These are phyloP conservation scores for Mizuhopecten yessoensis DNA, from an alignment of 1,140 invertebrate species.

Conservation along the genomic window DNA sequence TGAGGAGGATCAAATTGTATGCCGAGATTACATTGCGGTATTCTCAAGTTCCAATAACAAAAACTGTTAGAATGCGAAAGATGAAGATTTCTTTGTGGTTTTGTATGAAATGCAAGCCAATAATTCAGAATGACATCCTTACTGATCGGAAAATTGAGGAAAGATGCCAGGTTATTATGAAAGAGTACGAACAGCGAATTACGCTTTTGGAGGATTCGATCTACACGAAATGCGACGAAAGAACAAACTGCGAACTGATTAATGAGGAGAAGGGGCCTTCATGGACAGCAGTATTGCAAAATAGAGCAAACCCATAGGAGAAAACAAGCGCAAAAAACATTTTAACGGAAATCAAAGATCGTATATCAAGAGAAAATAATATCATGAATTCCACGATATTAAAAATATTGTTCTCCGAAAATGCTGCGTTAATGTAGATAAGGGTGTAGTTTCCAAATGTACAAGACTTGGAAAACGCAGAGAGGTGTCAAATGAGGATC, in stretches of 20 bases:
- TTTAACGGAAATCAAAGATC: conserved; percentile 40
- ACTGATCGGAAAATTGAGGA: not conserved
- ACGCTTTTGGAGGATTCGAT: not conserved
- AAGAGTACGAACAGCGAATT: not conserved
- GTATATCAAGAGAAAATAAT: conserved; percentile 48
- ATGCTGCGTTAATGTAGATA: not conserved
- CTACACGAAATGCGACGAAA: not conserved
- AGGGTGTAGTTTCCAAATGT: no score
- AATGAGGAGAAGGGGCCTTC: not conserved
- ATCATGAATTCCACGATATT: not conserved
- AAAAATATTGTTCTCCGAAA: not conserved
- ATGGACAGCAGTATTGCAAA: not conserved
- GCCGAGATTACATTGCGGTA: not conserved
- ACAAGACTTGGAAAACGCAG: not conserved
- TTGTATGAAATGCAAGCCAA: conserved; percentile 43
- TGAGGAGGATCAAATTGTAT: not conserved
- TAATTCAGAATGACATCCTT: not conserved
- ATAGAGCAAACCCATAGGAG: not conserved
- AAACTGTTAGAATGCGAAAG: conserved; percentile 37
- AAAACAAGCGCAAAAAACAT: not conserved
- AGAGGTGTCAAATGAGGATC: not conserved
- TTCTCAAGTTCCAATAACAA: not conserved
- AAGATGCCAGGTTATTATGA: not conserved
- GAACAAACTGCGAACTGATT: not conserved
- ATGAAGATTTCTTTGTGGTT: conserved; percentile 44